Evolutionary conservation across 2,113 vertebrate species (phyloP), one percentile per base, ranked within the genome.

Genomic region (Gasterosteus aculeatus): DNA sequence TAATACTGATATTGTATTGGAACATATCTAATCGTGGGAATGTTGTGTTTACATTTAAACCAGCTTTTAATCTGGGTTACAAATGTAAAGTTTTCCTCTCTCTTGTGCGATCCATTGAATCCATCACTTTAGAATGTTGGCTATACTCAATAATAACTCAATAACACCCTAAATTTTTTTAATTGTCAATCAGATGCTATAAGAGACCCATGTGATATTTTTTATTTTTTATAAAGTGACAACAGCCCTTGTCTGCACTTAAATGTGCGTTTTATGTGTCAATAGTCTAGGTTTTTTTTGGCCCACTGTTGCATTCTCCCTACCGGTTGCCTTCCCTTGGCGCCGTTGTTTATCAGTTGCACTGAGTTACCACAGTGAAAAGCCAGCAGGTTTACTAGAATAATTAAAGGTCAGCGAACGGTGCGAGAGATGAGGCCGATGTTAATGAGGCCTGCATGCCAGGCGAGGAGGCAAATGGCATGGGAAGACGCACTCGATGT

Each of bases 381-480:
- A 90, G 82, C 84, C 94, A 94, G 94, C 92, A 88, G 94, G 93
- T 89, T 91, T 87, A 88, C 90, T 85, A 85, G 78, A 91, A 88
- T 93, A 94, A 93, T 94, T 94, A 93, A 94, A 94, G 94, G 94
- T 94, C 93, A 94, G 86, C 85, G 85, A 91, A 82, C 87, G 51
- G 84, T 77, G 80, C 77, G 18, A 77, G 85, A 91, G 88, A 82
- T 76, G 81, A 84, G 84, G 82, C 75, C 75, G 41, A 73, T 83
- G 78, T 76, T 94, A 94, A 94, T 94, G 92, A 94, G 92, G 84
- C 83, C 75, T 76, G 70, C 89, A 83, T 84, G 72, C 57, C 82
- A 73, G 87, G 86, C 74, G 73, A 72, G 77, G 73, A 88, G 75
- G 77, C 78, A 87, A 82, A 88, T 85, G 79, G 60, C 82, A 77